Conservation (phyloP, 2,113 vertebrate genomes). For the Mesembrinibis cayennensis region DNA sequence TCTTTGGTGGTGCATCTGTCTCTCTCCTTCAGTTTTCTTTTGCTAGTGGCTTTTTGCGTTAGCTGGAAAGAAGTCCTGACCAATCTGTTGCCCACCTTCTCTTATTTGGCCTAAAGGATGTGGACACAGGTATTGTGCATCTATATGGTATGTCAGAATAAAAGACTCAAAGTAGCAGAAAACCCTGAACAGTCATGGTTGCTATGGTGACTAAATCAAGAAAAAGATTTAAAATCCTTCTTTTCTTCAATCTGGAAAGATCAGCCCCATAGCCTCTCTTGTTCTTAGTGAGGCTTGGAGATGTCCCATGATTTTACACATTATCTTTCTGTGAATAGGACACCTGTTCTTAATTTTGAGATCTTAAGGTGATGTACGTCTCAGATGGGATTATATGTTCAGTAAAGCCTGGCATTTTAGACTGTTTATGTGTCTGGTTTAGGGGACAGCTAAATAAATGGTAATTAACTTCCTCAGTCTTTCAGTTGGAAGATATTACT, state of each 20-base stretch:
- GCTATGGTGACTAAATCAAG: neutral
- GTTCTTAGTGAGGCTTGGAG: neutral
- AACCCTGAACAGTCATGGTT: neutral
- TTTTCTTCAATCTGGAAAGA: neutral
- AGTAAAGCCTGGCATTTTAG: neutral
- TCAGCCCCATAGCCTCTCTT: neutral
- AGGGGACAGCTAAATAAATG: neutral
- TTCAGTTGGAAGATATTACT: neutral
- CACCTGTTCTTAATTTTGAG: conserved; percentile 3
- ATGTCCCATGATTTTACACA: neutral
- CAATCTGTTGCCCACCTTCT: neutral
- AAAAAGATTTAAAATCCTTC: neutral
- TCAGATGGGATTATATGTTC: neutral
- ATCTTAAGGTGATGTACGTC: neutral
- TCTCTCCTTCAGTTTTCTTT: neutral
- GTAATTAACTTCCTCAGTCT: neutral
- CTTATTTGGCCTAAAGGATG: neutral
- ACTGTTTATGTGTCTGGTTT: neutral
- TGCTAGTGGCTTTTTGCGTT: neutral
- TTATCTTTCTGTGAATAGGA: neutral
- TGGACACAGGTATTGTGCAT: neutral
- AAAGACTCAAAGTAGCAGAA: neutral
- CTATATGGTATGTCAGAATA: neutral
- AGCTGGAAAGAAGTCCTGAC: neutral
- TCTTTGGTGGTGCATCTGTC: neutral